Percentiles rank a stretch among this genome's conserved stretches.
These are phyloP conservation scores for Vulpes vulpes DNA, from an alignment of 2,113 vertebrate genomes.

Conservation along the genomic window DNA sequence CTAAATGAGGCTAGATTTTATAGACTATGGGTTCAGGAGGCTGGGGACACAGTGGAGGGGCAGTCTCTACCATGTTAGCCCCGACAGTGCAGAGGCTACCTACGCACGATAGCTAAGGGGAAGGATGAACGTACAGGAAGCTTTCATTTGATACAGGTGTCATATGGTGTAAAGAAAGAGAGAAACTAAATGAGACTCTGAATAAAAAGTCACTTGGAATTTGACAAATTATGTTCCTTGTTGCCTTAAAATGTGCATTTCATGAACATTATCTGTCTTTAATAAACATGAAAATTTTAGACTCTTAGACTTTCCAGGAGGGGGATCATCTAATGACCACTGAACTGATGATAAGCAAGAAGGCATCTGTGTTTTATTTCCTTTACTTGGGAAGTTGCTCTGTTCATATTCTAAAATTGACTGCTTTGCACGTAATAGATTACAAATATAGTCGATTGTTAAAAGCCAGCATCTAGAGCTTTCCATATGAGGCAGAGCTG, in stretches of 20 bases:
- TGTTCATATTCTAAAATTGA: constrained; percentile 65
- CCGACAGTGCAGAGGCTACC: not conserved
- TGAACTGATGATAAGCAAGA: not conserved
- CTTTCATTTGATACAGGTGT: not conserved
- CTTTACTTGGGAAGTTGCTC: constrained; percentile 19
- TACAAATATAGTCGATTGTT: constrained; percentile 77
- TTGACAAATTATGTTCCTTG: not conserved
- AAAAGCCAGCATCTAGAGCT: constrained; percentile 69
- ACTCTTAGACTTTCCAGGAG: not conserved
- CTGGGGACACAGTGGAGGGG: too few species aligned
- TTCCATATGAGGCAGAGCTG: constrained; percentile 43
- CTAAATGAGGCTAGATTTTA: constrained; percentile 32
- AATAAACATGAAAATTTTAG: not conserved
- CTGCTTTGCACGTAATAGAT: constrained; percentile 72
- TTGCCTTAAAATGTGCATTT: not conserved
- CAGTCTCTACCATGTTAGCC: not conserved
- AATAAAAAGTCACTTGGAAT: constrained; percentile 49
- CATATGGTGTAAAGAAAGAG: not conserved
- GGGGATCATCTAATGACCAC: not conserved
- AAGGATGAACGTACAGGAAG: not conserved
- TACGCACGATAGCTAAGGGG: not conserved
- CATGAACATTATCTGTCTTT: not conserved
- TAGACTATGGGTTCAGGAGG: not conserved
- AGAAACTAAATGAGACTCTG: not conserved
- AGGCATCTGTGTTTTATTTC: not conserved